Evolutionary conservation across 2,797 vertebrate genomes (phyloP).

Genomic region (Ctenochaetus hawaiiensis): DNA sequence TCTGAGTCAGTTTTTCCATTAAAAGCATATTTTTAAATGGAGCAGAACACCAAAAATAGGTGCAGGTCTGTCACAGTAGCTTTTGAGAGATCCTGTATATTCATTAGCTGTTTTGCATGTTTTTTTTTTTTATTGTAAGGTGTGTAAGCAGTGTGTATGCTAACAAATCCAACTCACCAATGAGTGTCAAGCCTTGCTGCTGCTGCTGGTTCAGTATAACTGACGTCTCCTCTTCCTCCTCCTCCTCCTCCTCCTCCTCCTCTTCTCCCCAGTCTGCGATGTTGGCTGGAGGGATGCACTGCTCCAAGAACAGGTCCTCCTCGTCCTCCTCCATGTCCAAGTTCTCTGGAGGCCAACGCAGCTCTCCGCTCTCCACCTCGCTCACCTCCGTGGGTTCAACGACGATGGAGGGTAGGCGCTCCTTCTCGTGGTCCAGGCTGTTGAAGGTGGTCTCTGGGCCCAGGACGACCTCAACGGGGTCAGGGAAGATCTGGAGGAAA

Average conservation of each 20-base stretch:
- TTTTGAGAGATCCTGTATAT: neutral
- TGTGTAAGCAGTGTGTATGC: neutral
- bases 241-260: slow-evolving; percentile 70
- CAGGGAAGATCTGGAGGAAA: slow-evolving; percentile 85
- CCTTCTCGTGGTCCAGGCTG: slow-evolving; percentile 71
- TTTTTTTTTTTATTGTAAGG: neutral
- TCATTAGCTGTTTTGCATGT: no score
- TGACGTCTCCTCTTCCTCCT: slow-evolving; percentile 68
- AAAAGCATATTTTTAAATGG: neutral
- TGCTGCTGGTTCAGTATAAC: slow-evolving; percentile 76
- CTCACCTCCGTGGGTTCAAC: slow-evolving; percentile 88
- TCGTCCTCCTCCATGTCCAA: slow-evolving; percentile 83
- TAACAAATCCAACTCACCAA: slow-evolving; percentile 70
- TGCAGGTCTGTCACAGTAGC: no score
- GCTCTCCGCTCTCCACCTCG: slow-evolving; percentile 89
- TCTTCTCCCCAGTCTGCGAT: slow-evolving; percentile 86
- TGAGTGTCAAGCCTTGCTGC: slow-evolving; percentile 78
- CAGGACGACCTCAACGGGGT: slow-evolving; percentile 79
- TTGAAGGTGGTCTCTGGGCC: slow-evolving; percentile 62
- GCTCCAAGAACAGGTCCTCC: slow-evolving; percentile 86
- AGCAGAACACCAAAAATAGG: neutral
- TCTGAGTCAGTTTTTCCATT: neutral
- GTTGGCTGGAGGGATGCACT: slow-evolving; percentile 86
- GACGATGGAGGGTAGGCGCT: slow-evolving; percentile 88
- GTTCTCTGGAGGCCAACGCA: slow-evolving; percentile 88